Percentiles rank a stretch among this genome's conserved stretches.
Evolutionary conservation across 2,888 invertebrate genomes (phyloP).

Genomic region (Dolichopus griseipennis): DNA sequence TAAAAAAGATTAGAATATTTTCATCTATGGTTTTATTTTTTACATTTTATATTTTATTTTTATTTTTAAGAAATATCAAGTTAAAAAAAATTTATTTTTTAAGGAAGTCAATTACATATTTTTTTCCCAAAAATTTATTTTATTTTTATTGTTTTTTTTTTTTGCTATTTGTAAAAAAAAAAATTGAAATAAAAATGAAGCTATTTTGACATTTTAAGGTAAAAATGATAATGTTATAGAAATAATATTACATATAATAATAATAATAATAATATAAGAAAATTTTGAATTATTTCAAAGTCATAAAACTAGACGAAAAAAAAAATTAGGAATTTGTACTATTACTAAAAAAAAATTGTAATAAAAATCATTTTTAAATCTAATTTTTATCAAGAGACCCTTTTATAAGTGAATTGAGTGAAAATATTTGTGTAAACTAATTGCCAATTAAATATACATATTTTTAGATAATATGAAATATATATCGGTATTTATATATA

Average conservation of each 20-base stretch:
- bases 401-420: too few relatives aligned
- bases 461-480: too few relatives aligned
- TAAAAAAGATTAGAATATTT: background rate
- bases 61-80: background rate
- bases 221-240: background rate
- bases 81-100: background rate
- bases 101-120: background rate
- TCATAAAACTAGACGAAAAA: too few relatives aligned
- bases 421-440: too few relatives aligned
- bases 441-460: too few relatives aligned
- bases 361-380: too few relatives aligned
- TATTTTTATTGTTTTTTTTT: background rate
- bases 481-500: too few relatives aligned
- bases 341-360: too few relatives aligned
- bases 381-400: too few relatives aligned
- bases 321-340: too few relatives aligned
- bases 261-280: background rate
- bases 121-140: too few relatives aligned
- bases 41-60: background rate
- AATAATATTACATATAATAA: background rate
- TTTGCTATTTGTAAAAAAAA: background rate
- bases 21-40: background rate
- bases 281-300: too few relatives aligned
- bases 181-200: background rate
- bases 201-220: background rate